These are phyloP conservation scores for Gymnothorax javanicus DNA, from an alignment of 2,797 vertebrate species.

Conservation along the genomic window DNA sequence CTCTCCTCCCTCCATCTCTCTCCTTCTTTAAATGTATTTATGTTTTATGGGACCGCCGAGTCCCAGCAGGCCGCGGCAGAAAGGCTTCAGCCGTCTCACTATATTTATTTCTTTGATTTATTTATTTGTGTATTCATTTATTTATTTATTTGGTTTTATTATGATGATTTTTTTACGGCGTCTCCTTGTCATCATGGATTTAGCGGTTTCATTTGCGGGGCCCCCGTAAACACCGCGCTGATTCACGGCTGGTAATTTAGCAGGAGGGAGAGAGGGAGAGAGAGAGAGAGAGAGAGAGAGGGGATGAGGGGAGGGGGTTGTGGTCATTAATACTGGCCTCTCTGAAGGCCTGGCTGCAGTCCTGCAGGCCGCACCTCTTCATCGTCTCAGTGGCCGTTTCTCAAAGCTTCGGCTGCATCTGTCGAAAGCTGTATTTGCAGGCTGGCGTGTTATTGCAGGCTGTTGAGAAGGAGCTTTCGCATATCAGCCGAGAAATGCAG, in stretches of 20 bases:
- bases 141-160: constrained; percentile 40
- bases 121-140: constrained; percentile 24
- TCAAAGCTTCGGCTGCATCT: no score
- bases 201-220: constrained; percentile 81
- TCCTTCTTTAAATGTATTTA: constrained; percentile 16
- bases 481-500: no score
- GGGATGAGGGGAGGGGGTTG: constrained; percentile 63
- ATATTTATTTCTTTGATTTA: background rate
- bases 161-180: constrained; percentile 73
- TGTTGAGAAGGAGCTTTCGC: no score
- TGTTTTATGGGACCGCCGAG: constrained; percentile 75
- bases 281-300: constrained; percentile 48
- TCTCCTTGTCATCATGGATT: constrained; percentile 81
- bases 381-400: constrained; percentile 29
- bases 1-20: background rate
- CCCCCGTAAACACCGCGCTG: constrained; percentile 83
- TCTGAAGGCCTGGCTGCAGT: constrained; percentile 65
- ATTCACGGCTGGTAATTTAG: constrained; percentile 84
- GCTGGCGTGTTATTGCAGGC: no score
- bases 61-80: constrained; percentile 54
- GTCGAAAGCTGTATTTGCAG: no score
- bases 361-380: constrained; percentile 70
- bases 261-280: constrained; percentile 52
- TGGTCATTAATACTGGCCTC: constrained; percentile 72
- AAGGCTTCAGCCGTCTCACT: constrained; percentile 36